A percentile compares a stretch with the other conserved stretches of the same genome.
Conservation (phyloP, 2,888 invertebrate species). For the Drosophila mulleri region DNA sequence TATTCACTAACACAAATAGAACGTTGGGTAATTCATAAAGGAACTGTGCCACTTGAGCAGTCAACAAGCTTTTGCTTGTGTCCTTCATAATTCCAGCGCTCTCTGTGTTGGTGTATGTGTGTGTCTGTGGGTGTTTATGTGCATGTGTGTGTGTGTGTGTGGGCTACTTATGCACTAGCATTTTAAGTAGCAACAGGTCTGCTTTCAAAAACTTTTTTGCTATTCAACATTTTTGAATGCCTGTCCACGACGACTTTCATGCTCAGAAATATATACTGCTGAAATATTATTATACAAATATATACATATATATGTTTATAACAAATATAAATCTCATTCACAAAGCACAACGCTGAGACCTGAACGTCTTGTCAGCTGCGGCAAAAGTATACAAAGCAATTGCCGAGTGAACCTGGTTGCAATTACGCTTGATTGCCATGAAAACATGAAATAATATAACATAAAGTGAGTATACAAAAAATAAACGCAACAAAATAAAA, state of each 20-base stretch:
- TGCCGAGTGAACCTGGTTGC: conserved; percentile 30
- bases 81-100: conserved; percentile 57
- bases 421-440: conserved; percentile 71
- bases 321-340: neutral
- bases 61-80: conserved; percentile 74
- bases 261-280: neutral
- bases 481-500: conserved; percentile 5
- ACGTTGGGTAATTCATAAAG: conserved; percentile 50
- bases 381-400: conserved; percentile 16
- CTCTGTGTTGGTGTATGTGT: conserved; percentile 15
- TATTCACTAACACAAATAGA: conserved; percentile 1
- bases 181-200: conserved; percentile 70
- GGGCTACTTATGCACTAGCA: conserved; percentile 49
- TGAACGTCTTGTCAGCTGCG: conserved; percentile 23
- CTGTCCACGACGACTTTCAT: neutral
- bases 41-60: conserved; percentile 75
- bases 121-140: neutral
- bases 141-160: conserved; percentile 22
- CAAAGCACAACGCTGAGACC: neutral
- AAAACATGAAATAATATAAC: conserved; percentile 56
- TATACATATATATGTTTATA: neutral
- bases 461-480: no score
- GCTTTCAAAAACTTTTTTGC: conserved; percentile 15
- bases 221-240: conserved; percentile 4
- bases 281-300: neutral